Evolutionary conservation across 2,113 vertebrate species (phyloP).

Genomic region (Lates calcarifer): DNA sequence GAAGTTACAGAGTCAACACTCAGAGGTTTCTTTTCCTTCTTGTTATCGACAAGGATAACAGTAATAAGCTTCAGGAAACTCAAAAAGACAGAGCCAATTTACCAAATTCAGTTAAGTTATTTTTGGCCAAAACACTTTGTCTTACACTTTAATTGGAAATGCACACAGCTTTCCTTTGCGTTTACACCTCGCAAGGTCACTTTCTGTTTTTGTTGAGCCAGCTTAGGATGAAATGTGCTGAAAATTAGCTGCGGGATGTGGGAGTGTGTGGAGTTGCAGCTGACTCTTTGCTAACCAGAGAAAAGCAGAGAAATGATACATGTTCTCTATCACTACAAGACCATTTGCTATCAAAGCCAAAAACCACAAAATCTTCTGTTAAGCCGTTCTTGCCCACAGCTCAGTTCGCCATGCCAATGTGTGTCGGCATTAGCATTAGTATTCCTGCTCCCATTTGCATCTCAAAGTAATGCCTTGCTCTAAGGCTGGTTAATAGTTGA

Average conservation of each 20-base stretch:
- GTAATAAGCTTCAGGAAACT: conserved; percentile 19
- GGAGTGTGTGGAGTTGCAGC: background rate
- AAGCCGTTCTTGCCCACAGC: conserved; percentile 30
- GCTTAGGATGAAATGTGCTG: conserved; percentile 10
- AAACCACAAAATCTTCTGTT: background rate
- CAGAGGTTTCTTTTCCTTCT: conserved; percentile 1
- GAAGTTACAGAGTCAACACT: conserved; percentile 32
- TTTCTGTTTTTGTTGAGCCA: conserved; percentile 31
- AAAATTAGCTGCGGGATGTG: conserved; percentile 26
- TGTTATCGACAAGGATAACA: conserved; percentile 2
- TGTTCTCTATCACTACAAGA: conserved; percentile 1
- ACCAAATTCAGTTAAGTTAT: conserved; percentile 34
- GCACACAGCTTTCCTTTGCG: conserved; percentile 28
- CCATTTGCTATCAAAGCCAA: conserved; percentile 16
- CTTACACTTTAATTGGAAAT: conserved; percentile 50
- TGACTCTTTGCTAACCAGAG: background rate
- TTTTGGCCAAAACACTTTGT: conserved; percentile 31
- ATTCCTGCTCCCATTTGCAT: conserved; percentile 52
- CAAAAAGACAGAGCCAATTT: conserved; percentile 12
- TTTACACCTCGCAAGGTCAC: conserved; percentile 47
- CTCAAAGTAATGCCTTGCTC: conserved; percentile 70
- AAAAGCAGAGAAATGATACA: conserved; percentile 14
- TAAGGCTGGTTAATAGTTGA: conserved; percentile 65
- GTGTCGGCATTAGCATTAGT: conserved; percentile 38
- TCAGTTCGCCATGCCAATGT: conserved; percentile 16